Base-by-base conservation (phyloP, 1,140 invertebrate genomes). In the Scaptomyza hsui region DNA sequence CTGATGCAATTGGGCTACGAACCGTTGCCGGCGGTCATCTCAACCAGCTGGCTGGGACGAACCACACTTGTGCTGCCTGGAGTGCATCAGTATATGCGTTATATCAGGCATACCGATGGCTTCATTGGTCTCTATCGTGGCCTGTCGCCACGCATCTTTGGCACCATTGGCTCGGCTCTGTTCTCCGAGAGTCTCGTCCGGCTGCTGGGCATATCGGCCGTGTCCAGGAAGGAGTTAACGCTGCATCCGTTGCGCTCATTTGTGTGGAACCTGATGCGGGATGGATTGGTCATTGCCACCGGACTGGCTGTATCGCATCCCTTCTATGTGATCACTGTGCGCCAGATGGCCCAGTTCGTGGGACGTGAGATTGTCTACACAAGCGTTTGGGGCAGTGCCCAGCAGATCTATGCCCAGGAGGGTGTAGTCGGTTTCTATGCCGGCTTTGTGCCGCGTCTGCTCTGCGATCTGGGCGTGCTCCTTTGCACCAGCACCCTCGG, bases 1-100 rank as follows among this genome's bases (percentile, higher is more conserved):
- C 41, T 83, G 2, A 83, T 83, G 26, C 79, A 83, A n/a, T 18
- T 83, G 62, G 79, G 79, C 0, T 51, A 78, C 32, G 79, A 83
- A n/a, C 79, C 79, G 0, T 1, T 83, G 32, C 32, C 45, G 5
- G 39, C 75, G 0, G 4, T 24, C 0, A 12, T 48, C 2, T 60
- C 47, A 12, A 29, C 55, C 7, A 13, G 59, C 6, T 67, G 53
- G 12, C 24, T 78, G 29, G n/a, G 78, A 1, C 39, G 45, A 4
- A 18, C 72, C 0, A 61, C 51, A 0, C 3, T 51, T 10, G 63
- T 59, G 3, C 4, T 83, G 26, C 79, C 80, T 4, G 47, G 67
- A 1, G 75, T 83, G 0, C 75, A 83, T 4, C 41, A 52, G 18
- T 83, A 83, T 35, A 49, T 75, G 1, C 32, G 57, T n/a, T 60